These are phyloP conservation scores for Didymodactylos carnosus DNA, from an alignment of 2,888 invertebrate genomes.

Conservation along the genomic window DNA sequence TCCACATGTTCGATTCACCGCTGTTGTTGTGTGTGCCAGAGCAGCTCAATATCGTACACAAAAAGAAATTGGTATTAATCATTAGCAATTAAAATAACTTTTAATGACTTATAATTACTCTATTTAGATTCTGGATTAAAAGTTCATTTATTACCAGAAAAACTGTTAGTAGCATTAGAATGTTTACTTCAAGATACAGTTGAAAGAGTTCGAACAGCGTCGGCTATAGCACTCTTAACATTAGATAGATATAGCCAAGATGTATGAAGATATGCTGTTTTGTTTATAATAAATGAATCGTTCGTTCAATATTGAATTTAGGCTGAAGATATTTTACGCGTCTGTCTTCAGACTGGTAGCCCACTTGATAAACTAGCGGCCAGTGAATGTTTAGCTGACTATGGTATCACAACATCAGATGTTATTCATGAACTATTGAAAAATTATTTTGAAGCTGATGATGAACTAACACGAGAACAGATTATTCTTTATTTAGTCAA, in stretches of 20 bases:
- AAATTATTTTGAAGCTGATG: slow-evolving; percentile 28
- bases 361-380: slow-evolving; percentile 18
- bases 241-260: slow-evolving; percentile 15
- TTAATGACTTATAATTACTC: too few species aligned
- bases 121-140: not conserved
- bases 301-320: not conserved
- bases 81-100: not conserved
- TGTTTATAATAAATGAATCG: not conserved
- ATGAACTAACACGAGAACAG: slow-evolving; percentile 26
- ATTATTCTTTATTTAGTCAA: slow-evolving; percentile 25
- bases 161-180: slow-evolving; percentile 27
- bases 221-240: slow-evolving; percentile 28
- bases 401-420: slow-evolving; percentile 28
- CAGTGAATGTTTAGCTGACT: slow-evolving; percentile 30
- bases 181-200: slow-evolving; percentile 26
- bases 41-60: not conserved
- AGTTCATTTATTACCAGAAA: slow-evolving; percentile 22
- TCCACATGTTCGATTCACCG: slow-evolving; percentile 22
- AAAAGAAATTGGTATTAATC: not conserved
- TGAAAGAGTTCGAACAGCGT: slow-evolving; percentile 24
- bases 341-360: not conserved
- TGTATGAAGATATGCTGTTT: not conserved
- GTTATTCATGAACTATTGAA: slow-evolving; percentile 29
- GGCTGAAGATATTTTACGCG: not conserved
- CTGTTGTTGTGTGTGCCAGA: slow-evolving; percentile 6